Conservation (phyloP, 2,113 vertebrate species). For the Seriola aureovittata region DNA sequence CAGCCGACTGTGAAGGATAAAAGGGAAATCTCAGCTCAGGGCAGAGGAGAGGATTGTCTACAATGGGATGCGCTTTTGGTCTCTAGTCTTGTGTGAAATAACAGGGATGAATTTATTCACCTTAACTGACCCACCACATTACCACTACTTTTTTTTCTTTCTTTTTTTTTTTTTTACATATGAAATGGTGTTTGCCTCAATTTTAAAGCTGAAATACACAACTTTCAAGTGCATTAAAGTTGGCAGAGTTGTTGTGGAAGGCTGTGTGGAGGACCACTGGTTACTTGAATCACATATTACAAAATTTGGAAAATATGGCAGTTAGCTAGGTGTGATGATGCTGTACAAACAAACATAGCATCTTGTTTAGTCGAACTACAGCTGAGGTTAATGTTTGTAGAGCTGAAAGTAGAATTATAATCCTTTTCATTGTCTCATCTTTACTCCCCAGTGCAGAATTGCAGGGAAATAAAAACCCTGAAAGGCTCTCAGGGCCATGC, state of each 20-base stretch:
- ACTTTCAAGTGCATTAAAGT: not conserved
- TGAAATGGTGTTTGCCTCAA: not conserved
- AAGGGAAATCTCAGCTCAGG: constrained; percentile 40
- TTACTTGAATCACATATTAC: not conserved
- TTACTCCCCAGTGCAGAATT: constrained; percentile 27
- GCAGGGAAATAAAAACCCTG: constrained; percentile 41
- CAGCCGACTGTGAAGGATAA: constrained; percentile 32
- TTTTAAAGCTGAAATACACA: not conserved
- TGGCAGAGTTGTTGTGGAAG: not conserved
- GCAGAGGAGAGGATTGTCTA: not conserved
- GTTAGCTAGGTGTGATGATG: not conserved
- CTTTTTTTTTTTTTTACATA: not conserved
- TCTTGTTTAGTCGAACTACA: constrained; percentile 26
- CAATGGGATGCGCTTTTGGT: not conserved
- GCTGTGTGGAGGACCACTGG: not conserved
- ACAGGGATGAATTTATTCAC: constrained; percentile 7
- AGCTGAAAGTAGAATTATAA: constrained; percentile 39
- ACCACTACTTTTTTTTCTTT: not conserved
- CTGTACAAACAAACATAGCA: constrained; percentile 26
- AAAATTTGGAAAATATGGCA: not conserved
- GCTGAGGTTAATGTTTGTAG: constrained; percentile 14
- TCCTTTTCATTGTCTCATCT: constrained; percentile 25
- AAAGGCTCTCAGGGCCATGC: constrained; percentile 59
- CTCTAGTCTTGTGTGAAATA: constrained; percentile 22
- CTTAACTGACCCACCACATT: not conserved